Evolutionary conservation across 2,888 invertebrate genomes (phyloP), one percentile per base, ranked within the genome.

Genomic region (Drosophila eohydei): DNA sequence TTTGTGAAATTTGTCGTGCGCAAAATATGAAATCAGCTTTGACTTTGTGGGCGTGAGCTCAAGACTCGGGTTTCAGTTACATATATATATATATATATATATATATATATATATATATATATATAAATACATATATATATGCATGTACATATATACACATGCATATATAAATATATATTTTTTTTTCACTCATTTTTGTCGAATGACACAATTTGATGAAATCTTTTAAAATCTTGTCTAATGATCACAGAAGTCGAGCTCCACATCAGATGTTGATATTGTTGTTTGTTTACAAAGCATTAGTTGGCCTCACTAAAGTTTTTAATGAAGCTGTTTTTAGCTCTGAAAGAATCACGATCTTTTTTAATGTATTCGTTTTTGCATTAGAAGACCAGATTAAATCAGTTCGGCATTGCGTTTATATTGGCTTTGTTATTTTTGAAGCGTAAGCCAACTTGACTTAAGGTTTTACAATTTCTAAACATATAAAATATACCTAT

Each of bases 1-100:
- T 52, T 80, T 71, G 43, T 65, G 60, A 60, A 51, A 67, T 71
- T 72, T 16, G 36, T 14, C 60, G 58, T 68, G 74, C 59, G 55
- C 54, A 64, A 71, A 71, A 79, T 78, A 82, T 84, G 78, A 87
- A 84, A 84, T 87, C 87, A 87, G 87, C 84, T 67, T 68, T 51
- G 57, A 60, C 30, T 68, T 74, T 57, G 84, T 84, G 82, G 87
- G 87, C 84, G 87, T 84, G 84, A 76, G 63, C 84, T 81, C 83
- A 76, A 82, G 67, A 59, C 63, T 46, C 40, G 38, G 62, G 51
- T 65, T 59, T 63, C 32, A 30, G 38, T 60, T 61, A 51, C 48
- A 57, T 60, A 60, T 44, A 34, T 64, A 46, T 52, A 51, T 30
- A 52, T 41, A 41, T 51, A 30, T 32, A 32, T 32, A 16, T 16